Evolutionary conservation across 2,797 vertebrate species (phyloP), one percentile per base, ranked within the genome.

Genomic region (Chromis chromis): DNA sequence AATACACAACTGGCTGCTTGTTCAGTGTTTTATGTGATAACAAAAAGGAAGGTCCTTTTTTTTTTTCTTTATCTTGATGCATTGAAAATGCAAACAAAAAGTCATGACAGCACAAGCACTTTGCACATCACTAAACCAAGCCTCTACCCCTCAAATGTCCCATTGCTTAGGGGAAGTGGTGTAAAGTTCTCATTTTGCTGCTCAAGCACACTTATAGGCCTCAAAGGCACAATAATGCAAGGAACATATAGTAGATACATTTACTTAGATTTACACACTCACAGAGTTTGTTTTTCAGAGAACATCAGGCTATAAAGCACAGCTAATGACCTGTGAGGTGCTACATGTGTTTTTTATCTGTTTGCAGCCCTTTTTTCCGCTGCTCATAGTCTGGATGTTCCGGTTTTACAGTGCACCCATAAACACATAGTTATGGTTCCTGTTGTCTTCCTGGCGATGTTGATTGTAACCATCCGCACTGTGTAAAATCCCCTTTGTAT

Each of bases 361-460:
- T 82, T 77, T 44, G 13, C 46, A 40, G 33, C 6, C 13, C 16
- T 66, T 53, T 65, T 71, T 44, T 5, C n/a, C 24, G 9, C 21
- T 10, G 24, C 42, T 68, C 40, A n/a, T 22, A 46, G 59, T 50
- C 58, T 64, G 44, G 53, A 72, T 74, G 75, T 76, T 74, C 33
- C 60, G 69, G 57, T 79, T 88, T 91, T 76, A 88, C 46, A 69
- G 64, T 33, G 21, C 40, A 9, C 67, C 52, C 54, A 81, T 87
- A 79, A 89, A 90, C 74, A 81, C 64, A 56, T 70, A 78, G 16
- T 73, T 70, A 44, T 7, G 14, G 42, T 76, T 79, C 64, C 69
- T 67, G 64, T 65, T 65, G 53, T 73, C 19, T 63, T 53, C 36
- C 66, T 69, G 46, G 0, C 85, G 60, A 83, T 81, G 69, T 57